phyloP scores from a whole-genome alignment of 2,797 vertebrate genomes.

The Gallinago solitaria region DNA sequence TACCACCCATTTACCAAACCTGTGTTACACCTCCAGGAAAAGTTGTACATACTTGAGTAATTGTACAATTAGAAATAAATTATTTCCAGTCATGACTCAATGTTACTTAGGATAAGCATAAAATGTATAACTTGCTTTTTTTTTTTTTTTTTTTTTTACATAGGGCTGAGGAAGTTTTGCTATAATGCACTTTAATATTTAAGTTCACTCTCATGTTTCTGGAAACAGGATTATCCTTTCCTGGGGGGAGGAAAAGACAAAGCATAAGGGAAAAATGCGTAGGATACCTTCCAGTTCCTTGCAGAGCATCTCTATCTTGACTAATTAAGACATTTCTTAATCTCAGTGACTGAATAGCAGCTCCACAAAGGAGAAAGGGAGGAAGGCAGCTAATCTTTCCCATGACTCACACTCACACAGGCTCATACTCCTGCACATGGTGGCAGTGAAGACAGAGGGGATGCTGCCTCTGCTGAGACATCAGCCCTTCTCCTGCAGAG shows the following conservation, averaged over 20 bases:
- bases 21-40: conserved; percentile 32
- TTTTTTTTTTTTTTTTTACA: background rate
- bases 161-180: background rate
- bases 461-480: background rate
- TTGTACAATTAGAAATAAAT: conserved; percentile 53
- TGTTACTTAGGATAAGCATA: conserved; percentile 52
- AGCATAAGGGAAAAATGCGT: conserved; percentile 46
- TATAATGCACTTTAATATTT: background rate
- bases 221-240: conserved; percentile 26
- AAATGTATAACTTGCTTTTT: background rate
- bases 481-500: background rate
- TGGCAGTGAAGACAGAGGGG: background rate
- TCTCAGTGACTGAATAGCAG: conserved; percentile 41
- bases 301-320: conserved; percentile 37
- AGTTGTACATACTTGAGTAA: conserved; percentile 10
- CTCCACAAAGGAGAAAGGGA: conserved; percentile 17
- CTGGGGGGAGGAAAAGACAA: background rate
- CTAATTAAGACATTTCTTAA: conserved; percentile 64
- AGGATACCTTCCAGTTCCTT: conserved; percentile 47
- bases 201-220: background rate
- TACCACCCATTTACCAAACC: background rate
- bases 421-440: background rate
- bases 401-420: conserved; percentile 42
- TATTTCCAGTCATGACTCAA: conserved; percentile 22
- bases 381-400: conserved; percentile 62